These are phyloP conservation scores for Pammene aurita DNA, from an alignment of 2,888 invertebrate species.

Conservation along the genomic window DNA sequence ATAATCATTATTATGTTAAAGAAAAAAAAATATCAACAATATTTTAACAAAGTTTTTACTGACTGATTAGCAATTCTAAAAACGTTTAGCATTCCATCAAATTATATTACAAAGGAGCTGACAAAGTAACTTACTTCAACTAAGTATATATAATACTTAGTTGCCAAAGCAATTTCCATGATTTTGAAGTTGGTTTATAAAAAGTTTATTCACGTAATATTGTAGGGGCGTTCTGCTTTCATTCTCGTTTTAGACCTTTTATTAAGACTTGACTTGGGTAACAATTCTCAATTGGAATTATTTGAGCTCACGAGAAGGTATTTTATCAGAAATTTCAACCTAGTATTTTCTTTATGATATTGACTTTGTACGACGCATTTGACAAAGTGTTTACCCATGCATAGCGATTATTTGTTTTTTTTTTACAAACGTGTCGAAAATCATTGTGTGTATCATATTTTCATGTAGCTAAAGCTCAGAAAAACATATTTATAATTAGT, in stretches of 20 bases:
- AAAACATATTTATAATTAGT: too few relatives aligned
- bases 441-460: too few relatives aligned
- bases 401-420: too few relatives aligned
- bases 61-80: neutral
- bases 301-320: neutral
- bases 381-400: neutral
- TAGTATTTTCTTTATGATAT: neutral
- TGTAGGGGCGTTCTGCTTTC: neutral
- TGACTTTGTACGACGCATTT: neutral
- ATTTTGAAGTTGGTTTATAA: neutral
- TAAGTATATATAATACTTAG: neutral
- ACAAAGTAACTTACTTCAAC: neutral
- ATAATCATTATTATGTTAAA: too few relatives aligned
- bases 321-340: neutral
- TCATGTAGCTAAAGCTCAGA: too few relatives aligned
- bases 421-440: too few relatives aligned
- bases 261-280: neutral
- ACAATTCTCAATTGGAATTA: neutral
- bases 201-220: neutral
- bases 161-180: constrained; percentile 13
- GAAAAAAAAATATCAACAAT: neutral
- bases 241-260: neutral
- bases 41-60: neutral
- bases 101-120: neutral
- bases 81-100: constrained; percentile 1